Percentiles rank a stretch among this genome's conserved stretches.
phyloP scores from a whole-genome alignment of 2,888 invertebrate species.

The Thalpophila matura region DNA sequence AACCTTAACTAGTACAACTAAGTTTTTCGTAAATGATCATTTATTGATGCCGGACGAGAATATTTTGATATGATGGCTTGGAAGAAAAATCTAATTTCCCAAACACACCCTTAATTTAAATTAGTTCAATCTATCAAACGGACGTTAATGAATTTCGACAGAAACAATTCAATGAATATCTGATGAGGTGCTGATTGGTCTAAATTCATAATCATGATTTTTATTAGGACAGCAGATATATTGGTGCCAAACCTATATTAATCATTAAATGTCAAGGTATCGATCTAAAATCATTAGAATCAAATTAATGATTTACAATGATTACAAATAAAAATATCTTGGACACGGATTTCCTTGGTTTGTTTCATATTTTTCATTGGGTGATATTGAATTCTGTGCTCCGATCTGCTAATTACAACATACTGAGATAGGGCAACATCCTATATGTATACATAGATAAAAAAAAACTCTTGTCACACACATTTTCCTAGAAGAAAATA shows the following conservation, averaged over 20 bases:
- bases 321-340: neutral
- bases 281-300: conserved; percentile 1
- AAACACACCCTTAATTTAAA: neutral
- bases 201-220: conserved; percentile 1
- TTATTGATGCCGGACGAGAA: no score
- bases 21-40: no score
- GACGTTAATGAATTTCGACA: neutral
- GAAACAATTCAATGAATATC: conserved; percentile 18
- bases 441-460: no score
- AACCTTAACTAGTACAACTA: no score
- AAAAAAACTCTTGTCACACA: no score
- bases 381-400: no score
- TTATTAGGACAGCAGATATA: conserved; percentile 2
- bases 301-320: conserved; percentile 4
- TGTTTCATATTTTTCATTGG: no score
- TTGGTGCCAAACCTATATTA: conserved; percentile 1
- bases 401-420: no score
- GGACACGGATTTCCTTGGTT: conserved; percentile 33
- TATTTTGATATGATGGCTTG: neutral
- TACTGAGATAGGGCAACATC: no score
- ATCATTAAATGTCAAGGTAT: conserved; percentile 43
- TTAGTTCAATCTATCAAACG: neutral
- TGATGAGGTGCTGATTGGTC: conserved; percentile 19
- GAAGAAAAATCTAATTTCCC: neutral
- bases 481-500: neutral